Evolutionary conservation across 2,797 vertebrate species (phyloP).

Genomic region (Molossus molossus): DNA sequence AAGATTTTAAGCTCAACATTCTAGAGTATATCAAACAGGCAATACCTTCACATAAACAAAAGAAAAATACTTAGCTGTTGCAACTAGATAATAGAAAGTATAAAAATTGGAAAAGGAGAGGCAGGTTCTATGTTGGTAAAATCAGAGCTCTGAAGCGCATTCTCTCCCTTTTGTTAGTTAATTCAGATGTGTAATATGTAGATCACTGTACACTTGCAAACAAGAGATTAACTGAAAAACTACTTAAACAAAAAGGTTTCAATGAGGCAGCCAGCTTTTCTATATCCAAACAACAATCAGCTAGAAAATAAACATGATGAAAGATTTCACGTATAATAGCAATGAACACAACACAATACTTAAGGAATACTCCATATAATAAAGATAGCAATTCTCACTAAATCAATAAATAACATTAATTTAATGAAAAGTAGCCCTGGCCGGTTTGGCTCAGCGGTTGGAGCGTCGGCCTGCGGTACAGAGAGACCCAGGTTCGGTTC

Average conservation of each 20-base stretch:
- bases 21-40: neutral
- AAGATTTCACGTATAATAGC: slow-evolving; percentile 12
- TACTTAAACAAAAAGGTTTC: slow-evolving; percentile 37
- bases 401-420: neutral
- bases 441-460: too few relatives aligned
- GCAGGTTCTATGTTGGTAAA: neutral
- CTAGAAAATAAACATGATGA: slow-evolving; percentile 26
- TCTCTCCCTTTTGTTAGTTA: neutral
- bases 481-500: too few relatives aligned
- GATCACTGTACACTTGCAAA: slow-evolving; percentile 6
- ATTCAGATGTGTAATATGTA: neutral
- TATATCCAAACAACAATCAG: neutral
- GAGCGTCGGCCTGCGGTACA: too few relatives aligned
- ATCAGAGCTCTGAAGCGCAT: neutral
- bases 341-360: neutral
- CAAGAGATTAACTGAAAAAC: neutral
- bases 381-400: slow-evolving; percentile 2
- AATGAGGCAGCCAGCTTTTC: slow-evolving; percentile 14
- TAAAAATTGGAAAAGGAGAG: neutral
- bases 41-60: slow-evolving; percentile 43
- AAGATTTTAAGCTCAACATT: slow-evolving; percentile 37
- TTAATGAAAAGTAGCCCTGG: slow-evolving; percentile 55
- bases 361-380: neutral
- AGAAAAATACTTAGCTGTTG: neutral
- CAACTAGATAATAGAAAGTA: neutral